Evolutionary conservation across 1,140 invertebrate species (phyloP), one percentile per base, ranked within the genome.

Genomic region (Delia radicum): DNA sequence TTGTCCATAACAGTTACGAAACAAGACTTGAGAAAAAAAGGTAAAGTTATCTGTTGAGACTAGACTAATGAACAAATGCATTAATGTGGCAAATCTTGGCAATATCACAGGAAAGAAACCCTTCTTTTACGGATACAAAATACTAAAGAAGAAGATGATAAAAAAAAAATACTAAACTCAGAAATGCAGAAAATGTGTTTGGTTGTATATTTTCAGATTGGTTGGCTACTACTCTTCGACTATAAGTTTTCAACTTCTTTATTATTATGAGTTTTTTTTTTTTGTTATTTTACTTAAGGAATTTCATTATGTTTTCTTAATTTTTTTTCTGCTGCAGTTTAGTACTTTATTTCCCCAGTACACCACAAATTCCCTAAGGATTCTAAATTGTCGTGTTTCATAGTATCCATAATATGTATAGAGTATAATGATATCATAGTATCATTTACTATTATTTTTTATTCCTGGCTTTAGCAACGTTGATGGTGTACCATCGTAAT

Each of bases 261-360:
- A 29, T 27, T 13, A 65, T 28, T 65, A 65, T n/a, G 6, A 28
- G 28, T 65, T 28, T 69, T 21, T 33, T 33, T 21, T 69, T 69
- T 28, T 33, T 37, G 21, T 69, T 37, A 21, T 69, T 69, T 37
- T 10, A 6, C 12, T 37, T 24, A 69, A 69, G 29, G 29, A 69
- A 69, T 69, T 69, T 69, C 65, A 69, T 69, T 69, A 69, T 69
- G 29, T 69, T 69, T 33, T 69, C 65, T 55, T 10, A 10, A 42
- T 42, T 42, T 42, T 42, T 42, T 5, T 42, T 21, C 18, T 33
- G 29, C 24, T 69, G 21, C 65, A 33, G n/a, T 69, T 33, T 69
- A 13, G 33, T 18, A 31, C 65, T 65, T 28, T 13, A 24, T 69
- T 69, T 8, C 21, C n/a, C 48, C 3, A 55, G n/a, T 55, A 7